Conservation (phyloP, 2,888 invertebrate genomes). For the Nycteola revayana region DNA sequence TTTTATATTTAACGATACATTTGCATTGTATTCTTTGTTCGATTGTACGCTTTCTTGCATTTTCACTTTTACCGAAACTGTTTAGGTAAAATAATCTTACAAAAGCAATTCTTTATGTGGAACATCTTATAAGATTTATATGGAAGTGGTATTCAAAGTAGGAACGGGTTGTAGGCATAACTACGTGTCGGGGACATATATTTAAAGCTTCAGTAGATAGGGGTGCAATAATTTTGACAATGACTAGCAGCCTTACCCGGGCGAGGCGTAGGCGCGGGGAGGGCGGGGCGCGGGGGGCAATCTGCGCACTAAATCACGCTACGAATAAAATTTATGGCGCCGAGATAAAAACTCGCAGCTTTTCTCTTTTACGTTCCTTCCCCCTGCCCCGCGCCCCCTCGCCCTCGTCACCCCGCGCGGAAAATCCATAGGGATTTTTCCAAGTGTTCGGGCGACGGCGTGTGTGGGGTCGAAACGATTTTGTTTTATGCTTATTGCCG, state of each 20-base stretch:
- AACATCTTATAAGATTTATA: conserved; percentile 52
- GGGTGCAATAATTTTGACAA: conserved; percentile 83
- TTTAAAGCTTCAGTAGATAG: conserved; percentile 82
- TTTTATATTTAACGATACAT: conserved; percentile 23
- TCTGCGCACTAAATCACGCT: conserved; percentile 84
- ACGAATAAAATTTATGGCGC: conserved; percentile 84
- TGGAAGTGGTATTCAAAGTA: conserved; percentile 42
- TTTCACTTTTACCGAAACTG: conserved; percentile 32
- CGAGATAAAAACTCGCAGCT: conserved; percentile 84
- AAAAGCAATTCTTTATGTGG: conserved; percentile 30
- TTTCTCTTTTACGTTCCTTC: conserved; percentile 83
- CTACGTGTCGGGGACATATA: conserved; percentile 79
- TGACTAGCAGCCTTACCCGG: conserved; percentile 80
- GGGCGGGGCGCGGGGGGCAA: conserved; percentile 70
- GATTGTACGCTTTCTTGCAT: conserved; percentile 29
- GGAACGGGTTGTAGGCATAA: conserved; percentile 73
- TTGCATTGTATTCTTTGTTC: conserved; percentile 29
- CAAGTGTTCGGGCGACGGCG: conserved; percentile 79
- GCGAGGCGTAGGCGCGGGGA: conserved; percentile 76
- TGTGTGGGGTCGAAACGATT: conserved; percentile 80
- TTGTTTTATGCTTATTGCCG: conserved; percentile 81
- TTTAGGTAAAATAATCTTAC: conserved; percentile 16
- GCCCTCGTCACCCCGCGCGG: conserved; percentile 57
- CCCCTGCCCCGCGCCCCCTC: conserved; percentile 45
- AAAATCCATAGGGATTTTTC: conserved; percentile 82